Percentiles rank a stretch among this genome's conserved stretches.
These are phyloP conservation scores for Promerops cafer DNA, from an alignment of 2,113 vertebrate genomes.

Conservation along the genomic window DNA sequence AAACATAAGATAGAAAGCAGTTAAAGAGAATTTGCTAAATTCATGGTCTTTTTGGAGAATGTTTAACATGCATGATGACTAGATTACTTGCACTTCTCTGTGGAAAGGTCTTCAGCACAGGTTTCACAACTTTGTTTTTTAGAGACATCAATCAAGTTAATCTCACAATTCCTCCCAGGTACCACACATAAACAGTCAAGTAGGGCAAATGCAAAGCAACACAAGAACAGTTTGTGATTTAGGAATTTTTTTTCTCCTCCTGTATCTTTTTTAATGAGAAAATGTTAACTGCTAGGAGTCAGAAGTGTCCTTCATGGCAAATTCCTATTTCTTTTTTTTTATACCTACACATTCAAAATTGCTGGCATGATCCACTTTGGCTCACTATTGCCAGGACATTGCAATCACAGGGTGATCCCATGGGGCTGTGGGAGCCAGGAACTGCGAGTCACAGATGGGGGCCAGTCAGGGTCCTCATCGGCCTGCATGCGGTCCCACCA, in stretches of 20 bases:
- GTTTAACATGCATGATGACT: background rate
- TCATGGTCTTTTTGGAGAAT: background rate
- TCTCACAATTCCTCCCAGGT: background rate
- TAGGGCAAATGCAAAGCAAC: background rate
- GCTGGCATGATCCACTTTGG: accelerated
- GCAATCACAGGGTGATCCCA: accelerated
- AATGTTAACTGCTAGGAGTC: background rate
- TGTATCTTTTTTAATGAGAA: background rate
- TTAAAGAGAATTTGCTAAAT: background rate
- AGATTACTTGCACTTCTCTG: background rate
- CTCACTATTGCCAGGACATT: background rate
- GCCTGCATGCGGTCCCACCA: background rate
- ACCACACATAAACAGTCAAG: background rate
- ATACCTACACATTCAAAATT: background rate
- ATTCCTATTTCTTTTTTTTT: background rate
- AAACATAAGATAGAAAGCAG: background rate
- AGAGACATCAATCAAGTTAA: background rate
- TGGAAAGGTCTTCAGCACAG: background rate
- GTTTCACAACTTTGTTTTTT: background rate
- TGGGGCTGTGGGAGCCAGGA: background rate
- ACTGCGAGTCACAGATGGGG: accelerated
- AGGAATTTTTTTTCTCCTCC: background rate
- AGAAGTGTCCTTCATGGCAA: background rate
- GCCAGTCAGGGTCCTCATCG: background rate
- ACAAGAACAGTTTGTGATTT: background rate